Evolutionary conservation across 2,113 vertebrate genomes (phyloP).

Genomic region (Circaetus cinerascens): DNA sequence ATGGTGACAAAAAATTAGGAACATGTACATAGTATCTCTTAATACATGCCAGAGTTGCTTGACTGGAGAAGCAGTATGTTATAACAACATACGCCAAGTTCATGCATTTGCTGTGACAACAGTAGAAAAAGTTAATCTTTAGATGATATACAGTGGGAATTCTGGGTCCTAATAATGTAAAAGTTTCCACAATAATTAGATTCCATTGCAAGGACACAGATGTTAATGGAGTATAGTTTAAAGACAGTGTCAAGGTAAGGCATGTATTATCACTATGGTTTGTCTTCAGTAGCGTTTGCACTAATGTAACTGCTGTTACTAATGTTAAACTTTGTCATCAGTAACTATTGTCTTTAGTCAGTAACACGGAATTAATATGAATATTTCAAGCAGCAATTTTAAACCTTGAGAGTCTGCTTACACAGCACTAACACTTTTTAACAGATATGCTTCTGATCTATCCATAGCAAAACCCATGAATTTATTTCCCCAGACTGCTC

Average conservation of each 20-base stretch:
- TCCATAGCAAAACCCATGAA: neutral
- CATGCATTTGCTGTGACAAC: neutral
- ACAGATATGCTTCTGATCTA: neutral
- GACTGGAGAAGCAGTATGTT: neutral
- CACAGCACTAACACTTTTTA: neutral
- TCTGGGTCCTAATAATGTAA: neutral
- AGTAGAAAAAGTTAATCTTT: neutral
- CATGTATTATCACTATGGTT: neutral
- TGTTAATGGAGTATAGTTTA: neutral
- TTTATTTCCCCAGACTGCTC: neutral
- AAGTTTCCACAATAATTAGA: neutral
- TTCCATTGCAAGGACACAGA: neutral
- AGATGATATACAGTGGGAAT: neutral
- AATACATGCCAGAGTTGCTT: neutral
- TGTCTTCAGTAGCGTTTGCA: neutral
- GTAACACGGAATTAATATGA: neutral
- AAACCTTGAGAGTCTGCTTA: neutral
- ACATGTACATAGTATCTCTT: neutral
- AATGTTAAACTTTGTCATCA: neutral
- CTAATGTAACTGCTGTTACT: neutral
- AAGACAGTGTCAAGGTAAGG: neutral
- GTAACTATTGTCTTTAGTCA: neutral
- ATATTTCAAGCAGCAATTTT: neutral
- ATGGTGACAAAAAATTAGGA: neutral
- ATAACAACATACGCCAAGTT: neutral